phyloP scores from a whole-genome alignment of 2,888 invertebrate genomes.

The Drosophila atripex region DNA sequence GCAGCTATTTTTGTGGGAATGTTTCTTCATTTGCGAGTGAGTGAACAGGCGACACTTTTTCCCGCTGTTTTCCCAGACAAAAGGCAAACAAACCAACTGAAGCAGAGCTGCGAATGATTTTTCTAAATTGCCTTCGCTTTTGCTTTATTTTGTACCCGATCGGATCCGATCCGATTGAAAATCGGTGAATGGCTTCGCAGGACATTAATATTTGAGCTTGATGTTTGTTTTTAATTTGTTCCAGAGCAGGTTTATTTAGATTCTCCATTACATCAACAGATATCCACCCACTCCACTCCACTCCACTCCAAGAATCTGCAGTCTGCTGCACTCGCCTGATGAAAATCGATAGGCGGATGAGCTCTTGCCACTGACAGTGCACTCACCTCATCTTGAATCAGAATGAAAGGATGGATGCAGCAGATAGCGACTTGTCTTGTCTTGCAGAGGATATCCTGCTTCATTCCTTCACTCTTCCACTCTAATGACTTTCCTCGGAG shows the following conservation, averaged over 20 bases:
- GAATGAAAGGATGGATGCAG: slow-evolving; percentile 6
- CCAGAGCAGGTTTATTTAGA: slow-evolving; percentile 71
- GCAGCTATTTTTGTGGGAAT: slow-evolving; percentile 34
- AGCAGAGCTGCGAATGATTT: slow-evolving; percentile 49
- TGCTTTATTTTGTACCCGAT: slow-evolving; percentile 17
- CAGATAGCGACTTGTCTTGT: slow-evolving; percentile 1
- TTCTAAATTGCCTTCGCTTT: slow-evolving; percentile 59
- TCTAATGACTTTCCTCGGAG: slow-evolving; percentile 25
- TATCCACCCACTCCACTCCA: no score
- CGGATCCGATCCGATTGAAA: slow-evolving; percentile 56
- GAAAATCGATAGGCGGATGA: slow-evolving; percentile 60
- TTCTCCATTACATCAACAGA: slow-evolving; percentile 32
- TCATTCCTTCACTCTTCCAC: neutral
- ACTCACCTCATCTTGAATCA: slow-evolving; percentile 19
- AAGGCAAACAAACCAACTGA: slow-evolving; percentile 44
- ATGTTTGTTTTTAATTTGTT: slow-evolving; percentile 78
- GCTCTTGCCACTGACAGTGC: slow-evolving; percentile 38
- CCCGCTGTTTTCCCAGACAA: slow-evolving; percentile 13
- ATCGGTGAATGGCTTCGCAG: slow-evolving; percentile 60
- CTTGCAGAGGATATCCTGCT: slow-evolving; percentile 4
- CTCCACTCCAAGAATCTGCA: neutral
- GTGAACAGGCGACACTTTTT: slow-evolving; percentile 63
- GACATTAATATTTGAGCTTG: slow-evolving; percentile 79
- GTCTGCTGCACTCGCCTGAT: slow-evolving; percentile 26
- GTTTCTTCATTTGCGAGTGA: slow-evolving; percentile 53